Conservation (phyloP, 1,140 invertebrate genomes). For the Fopius arisanus region DNA sequence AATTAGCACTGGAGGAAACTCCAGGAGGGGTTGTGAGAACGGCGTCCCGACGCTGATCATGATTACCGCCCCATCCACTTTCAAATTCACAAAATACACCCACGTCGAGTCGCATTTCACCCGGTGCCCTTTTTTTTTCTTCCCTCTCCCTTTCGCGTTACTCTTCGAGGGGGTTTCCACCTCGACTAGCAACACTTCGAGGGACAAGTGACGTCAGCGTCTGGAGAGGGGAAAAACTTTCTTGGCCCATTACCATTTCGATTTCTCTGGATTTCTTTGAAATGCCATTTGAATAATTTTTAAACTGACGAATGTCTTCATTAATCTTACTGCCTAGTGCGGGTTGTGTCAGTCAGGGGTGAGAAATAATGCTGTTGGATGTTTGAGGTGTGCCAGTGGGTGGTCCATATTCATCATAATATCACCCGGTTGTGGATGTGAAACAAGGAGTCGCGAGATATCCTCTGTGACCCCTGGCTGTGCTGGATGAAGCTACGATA, state of each 20-base stretch:
- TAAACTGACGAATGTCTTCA: background rate
- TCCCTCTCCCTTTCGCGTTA: background rate
- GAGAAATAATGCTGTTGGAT: background rate
- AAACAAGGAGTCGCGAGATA: background rate
- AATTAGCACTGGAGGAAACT: slow-evolving; percentile 15
- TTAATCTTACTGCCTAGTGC: background rate
- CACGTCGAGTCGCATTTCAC: background rate
- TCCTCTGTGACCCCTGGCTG: background rate
- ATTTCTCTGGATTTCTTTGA: background rate
- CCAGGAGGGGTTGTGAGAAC: background rate
- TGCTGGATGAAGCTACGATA: background rate
- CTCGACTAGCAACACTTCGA: background rate
- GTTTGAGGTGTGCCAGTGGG: background rate
- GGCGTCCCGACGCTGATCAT: background rate
- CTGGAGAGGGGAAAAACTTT: background rate
- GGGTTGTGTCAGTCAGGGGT: background rate
- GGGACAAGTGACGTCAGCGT: background rate
- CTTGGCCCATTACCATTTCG: slow-evolving; percentile 13
- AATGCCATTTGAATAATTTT: background rate
- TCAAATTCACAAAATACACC: background rate
- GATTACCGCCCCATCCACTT: background rate
- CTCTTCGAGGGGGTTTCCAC: background rate
- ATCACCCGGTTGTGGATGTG: background rate
- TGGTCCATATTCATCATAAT: background rate
- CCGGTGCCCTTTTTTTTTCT: background rate